Evolutionary conservation across 2,888 invertebrate genomes (phyloP).

Genomic region (Gerosis bhagava): DNA sequence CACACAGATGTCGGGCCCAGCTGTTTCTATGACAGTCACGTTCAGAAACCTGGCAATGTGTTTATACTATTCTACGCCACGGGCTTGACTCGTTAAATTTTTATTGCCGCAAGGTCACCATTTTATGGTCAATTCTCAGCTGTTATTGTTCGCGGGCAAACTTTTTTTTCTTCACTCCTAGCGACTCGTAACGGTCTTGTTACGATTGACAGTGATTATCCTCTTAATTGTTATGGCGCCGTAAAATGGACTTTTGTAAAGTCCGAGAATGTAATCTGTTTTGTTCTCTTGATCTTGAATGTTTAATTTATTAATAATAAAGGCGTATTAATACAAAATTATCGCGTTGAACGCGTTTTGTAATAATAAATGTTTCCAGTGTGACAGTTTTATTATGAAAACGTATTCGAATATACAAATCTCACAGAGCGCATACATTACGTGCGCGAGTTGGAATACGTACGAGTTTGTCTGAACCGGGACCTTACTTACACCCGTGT

Average conservation of each 20-base stretch:
- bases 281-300: conserved; percentile 42
- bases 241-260: conserved; percentile 66
- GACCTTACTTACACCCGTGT: conserved; percentile 12
- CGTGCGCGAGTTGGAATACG: conserved; percentile 2
- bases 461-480: conserved; percentile 13
- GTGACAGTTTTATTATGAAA: conserved; percentile 36
- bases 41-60: conserved; percentile 65
- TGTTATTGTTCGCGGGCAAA: conserved; percentile 76
- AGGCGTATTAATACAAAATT: conserved; percentile 34
- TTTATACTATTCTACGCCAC: conserved; percentile 62
- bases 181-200: conserved; percentile 64
- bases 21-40: conserved; percentile 79
- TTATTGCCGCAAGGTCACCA: conserved; percentile 81
- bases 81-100: conserved; percentile 79
- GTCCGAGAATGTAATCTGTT: conserved; percentile 53
- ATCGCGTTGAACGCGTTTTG: conserved; percentile 27
- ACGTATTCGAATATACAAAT: conserved; percentile 30
- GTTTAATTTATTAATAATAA: conserved; percentile 41
- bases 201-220: conserved; percentile 76
- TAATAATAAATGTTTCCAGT: conserved; percentile 32
- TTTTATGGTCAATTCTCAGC: conserved; percentile 81
- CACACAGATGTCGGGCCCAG: conserved; percentile 64
- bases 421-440: conserved; percentile 20
- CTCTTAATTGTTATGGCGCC: conserved; percentile 69
- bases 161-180: conserved; percentile 68